A percentile compares a stretch with the other conserved stretches of the same genome.
These are phyloP conservation scores for Halichondria panicea DNA, from an alignment of 37 sponge, comb jelly and placozoan species.

Conservation along the genomic window DNA sequence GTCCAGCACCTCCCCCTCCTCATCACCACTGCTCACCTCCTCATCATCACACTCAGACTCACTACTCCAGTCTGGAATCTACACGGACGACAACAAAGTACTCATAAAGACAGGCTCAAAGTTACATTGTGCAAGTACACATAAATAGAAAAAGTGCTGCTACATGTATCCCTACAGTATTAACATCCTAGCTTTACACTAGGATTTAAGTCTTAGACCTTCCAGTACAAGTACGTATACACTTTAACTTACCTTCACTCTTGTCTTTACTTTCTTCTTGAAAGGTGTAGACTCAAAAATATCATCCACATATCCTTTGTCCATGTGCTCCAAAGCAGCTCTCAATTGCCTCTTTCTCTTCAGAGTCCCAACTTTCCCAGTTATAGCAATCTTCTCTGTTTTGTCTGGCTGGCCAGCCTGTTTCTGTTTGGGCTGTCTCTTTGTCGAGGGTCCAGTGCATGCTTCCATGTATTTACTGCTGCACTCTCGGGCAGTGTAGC, in stretches of 20 bases:
- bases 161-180: neutral
- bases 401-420: too few relatives aligned
- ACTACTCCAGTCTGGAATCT: neutral
- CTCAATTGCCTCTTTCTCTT: conserved; percentile 61
- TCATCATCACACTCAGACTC: neutral
- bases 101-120: neutral
- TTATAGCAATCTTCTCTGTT: neutral
- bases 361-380: conserved; percentile 44
- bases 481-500: conserved; percentile 47
- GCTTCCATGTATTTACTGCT: conserved; percentile 10
- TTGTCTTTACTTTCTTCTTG: conserved; percentile 12
- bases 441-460: neutral
- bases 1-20: neutral
- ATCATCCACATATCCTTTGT: conserved; percentile 51
- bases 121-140: neutral
- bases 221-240: neutral
- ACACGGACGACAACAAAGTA: neutral
- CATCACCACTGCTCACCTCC: neutral
- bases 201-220: neutral
- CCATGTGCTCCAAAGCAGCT: conserved; percentile 1
- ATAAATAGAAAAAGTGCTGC: neutral
- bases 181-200: neutral
- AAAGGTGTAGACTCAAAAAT: conserved; percentile 42
- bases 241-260: conserved; percentile 13
- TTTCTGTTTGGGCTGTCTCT: neutral